These are phyloP conservation scores for Ectemnius cavifrons DNA, from an alignment of 2,888 invertebrate genomes.

Conservation along the genomic window DNA sequence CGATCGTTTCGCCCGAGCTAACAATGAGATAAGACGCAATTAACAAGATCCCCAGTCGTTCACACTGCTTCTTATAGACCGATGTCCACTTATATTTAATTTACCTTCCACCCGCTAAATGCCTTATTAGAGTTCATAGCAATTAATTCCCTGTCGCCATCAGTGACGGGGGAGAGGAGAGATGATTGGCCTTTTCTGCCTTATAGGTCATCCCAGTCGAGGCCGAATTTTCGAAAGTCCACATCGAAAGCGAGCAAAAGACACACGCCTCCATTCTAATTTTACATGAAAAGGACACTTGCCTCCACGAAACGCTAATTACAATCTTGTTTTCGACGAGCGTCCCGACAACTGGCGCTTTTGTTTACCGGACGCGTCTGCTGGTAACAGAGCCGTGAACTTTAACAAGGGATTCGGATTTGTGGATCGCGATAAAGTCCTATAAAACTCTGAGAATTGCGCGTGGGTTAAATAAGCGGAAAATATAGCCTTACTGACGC, in stretches of 20 bases:
- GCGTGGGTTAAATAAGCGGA: constrained; percentile 32
- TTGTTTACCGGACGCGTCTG: too few species aligned
- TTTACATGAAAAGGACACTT: not conserved
- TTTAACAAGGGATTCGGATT: not conserved
- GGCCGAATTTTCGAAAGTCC: constrained; percentile 1
- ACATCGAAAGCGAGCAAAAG: not conserved
- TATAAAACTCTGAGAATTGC: not conserved
- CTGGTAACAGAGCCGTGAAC: too few species aligned
- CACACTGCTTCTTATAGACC: constrained; percentile 11
- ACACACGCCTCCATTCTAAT: too few species aligned
- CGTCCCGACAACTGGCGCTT: too few species aligned
- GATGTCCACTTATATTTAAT: not conserved
- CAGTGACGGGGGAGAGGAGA: not conserved
- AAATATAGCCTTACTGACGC: constrained; percentile 18
- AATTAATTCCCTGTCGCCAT: not conserved
- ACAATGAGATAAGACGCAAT: constrained; percentile 8
- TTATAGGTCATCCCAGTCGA: not conserved
- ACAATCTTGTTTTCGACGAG: not conserved
- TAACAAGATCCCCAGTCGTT: not conserved
- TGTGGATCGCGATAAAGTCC: constrained; percentile 15
- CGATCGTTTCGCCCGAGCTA: not conserved
- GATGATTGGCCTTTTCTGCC: not conserved
- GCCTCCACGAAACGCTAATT: constrained; percentile 1
- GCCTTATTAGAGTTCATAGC: not conserved
- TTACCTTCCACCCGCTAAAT: constrained; percentile 2